Conservation (phyloP, 2,888 invertebrate species). For the Leptopilina drosophilae region DNA sequence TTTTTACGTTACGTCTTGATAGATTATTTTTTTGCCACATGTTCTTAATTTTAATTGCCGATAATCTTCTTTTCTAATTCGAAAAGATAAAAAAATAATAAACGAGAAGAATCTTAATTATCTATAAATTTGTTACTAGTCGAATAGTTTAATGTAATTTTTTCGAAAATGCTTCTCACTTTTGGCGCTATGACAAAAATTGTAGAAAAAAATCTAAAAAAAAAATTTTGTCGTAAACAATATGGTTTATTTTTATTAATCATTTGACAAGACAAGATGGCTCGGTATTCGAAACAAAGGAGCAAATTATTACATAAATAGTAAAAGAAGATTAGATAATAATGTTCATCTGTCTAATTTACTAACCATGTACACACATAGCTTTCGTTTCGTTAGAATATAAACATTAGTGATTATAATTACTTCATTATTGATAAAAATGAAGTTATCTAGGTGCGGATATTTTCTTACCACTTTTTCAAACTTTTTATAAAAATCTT, state of each 20-base stretch:
- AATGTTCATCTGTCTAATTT: constrained; percentile 1
- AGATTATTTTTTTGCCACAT: no score
- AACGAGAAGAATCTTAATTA: neutral
- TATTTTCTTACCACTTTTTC: constrained; percentile 6
- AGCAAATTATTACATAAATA: neutral
- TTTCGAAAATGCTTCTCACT: no score
- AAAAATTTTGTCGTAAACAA: neutral
- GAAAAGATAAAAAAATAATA: neutral
- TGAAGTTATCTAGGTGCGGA: constrained; percentile 6
- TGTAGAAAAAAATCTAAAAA: no score
- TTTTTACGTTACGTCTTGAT: no score
- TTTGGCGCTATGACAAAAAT: constrained; percentile 8
- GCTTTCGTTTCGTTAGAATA: neutral
- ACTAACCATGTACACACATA: neutral
- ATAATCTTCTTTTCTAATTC: no score
- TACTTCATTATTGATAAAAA: constrained; percentile 14
- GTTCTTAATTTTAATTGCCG: no score
- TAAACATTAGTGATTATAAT: neutral
- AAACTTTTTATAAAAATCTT: constrained; percentile 5
- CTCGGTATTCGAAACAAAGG: neutral
- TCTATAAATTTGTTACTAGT: constrained; percentile 8
- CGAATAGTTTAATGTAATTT: constrained; percentile 16
- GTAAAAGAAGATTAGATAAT: constrained; percentile 3
- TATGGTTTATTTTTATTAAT: neutral
- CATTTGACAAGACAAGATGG: constrained; percentile 25